Conservation (phyloP, 2,797 vertebrate species). For the Emydoidea blandingii region DNA sequence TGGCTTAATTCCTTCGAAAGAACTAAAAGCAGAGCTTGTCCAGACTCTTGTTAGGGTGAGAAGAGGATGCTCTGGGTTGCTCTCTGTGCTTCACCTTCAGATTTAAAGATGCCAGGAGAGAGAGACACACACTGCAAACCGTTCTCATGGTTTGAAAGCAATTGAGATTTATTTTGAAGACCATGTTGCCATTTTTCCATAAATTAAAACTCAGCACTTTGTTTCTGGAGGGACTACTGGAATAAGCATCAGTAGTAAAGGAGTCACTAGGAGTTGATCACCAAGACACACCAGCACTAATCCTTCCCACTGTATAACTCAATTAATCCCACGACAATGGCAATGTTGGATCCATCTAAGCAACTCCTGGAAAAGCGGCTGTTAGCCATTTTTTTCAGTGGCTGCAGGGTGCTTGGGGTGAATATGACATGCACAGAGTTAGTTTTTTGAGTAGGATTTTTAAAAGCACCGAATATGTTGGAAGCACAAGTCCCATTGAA, state of each 20-base stretch:
- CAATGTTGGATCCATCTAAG: not conserved
- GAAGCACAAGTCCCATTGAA: not conserved
- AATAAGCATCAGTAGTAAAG: not conserved
- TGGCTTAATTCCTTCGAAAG: not conserved
- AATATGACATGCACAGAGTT: not conserved
- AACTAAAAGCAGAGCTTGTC: rapidly evolving
- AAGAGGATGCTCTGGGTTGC: rapidly evolving
- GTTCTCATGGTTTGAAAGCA: rapidly evolving
- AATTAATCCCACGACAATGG: not conserved
- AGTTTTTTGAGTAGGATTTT: not conserved
- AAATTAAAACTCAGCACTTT: not conserved
- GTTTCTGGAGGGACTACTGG: not conserved
- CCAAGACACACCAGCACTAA: not conserved
- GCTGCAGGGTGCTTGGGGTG: not conserved
- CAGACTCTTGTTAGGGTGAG: not conserved
- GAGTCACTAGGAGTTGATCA: not conserved
- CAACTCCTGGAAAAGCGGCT: not conserved
- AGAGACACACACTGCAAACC: not conserved
- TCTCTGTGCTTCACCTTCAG: not conserved
- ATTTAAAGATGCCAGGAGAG: not conserved
- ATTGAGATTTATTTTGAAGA: constrained; percentile 39
- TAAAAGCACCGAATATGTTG: not conserved
- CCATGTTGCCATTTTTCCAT: not conserved
- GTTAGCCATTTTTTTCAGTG: not conserved
- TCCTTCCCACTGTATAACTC: not conserved